These are phyloP conservation scores for Galagoides demidoff DNA, from an alignment of 2,797 vertebrate genomes.

Conservation along the genomic window DNA sequence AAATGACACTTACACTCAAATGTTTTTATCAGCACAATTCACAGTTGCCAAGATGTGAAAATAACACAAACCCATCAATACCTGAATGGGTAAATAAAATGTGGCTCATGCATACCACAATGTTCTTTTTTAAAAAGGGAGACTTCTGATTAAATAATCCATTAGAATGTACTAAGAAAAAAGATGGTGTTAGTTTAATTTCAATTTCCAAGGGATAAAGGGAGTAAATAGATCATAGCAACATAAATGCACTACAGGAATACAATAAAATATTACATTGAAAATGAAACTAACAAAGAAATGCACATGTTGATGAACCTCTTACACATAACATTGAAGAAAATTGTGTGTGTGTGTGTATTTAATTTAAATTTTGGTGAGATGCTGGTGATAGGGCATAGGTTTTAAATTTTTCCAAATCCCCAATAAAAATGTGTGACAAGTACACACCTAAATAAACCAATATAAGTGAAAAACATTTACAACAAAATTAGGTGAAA, in stretches of 20 bases:
- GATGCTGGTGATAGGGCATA: not conserved
- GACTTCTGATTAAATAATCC: not conserved
- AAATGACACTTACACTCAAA: no score
- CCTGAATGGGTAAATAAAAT: no score
- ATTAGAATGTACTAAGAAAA: not conserved
- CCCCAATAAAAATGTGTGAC: not conserved
- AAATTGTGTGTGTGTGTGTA: no score
- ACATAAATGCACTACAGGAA: not conserved
- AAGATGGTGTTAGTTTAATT: not conserved
- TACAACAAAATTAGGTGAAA: not conserved
- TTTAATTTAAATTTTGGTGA: not conserved
- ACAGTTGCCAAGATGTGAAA: no score
- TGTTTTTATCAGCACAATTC: no score
- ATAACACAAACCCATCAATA: no score
- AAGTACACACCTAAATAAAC: not conserved
- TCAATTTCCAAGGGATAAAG: not conserved
- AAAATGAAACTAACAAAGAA: not conserved
- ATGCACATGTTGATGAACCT: not conserved
- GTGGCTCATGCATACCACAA: no score
- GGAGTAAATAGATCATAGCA: not conserved
- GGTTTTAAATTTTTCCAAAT: not conserved
- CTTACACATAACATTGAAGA: not conserved
- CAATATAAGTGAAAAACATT: not conserved
- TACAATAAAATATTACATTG: not conserved
- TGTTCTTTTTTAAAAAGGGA: not conserved